These are phyloP conservation scores for Scaptomyza polygonia DNA, from an alignment of 2,888 invertebrate species.

Conservation along the genomic window DNA sequence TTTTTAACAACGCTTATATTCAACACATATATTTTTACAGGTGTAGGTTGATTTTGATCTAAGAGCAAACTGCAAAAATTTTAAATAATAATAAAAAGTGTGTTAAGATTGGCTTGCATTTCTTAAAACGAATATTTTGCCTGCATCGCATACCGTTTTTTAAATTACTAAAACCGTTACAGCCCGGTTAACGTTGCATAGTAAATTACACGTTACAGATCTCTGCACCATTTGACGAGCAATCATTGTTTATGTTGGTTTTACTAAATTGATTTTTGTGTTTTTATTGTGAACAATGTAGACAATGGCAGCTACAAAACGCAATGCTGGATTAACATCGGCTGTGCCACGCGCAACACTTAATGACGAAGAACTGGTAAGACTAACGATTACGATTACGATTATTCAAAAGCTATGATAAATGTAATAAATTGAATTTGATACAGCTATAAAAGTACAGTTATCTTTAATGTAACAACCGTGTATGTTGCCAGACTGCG, in stretches of 20 bases:
- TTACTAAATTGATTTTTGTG: not conserved
- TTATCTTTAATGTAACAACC: no score
- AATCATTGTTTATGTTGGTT: not conserved
- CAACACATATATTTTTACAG: no score
- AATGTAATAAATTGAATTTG: no score
- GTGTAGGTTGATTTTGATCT: no score
- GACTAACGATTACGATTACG: slow-evolving; percentile 83
- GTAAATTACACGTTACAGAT: slow-evolving; percentile 3
- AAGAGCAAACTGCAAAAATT: no score
- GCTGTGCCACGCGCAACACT: slow-evolving; percentile 98
- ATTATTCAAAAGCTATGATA: not conserved
- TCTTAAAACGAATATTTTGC: slow-evolving; percentile 23
- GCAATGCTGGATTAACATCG: slow-evolving; percentile 98
- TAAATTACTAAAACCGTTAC: slow-evolving; percentile 1
- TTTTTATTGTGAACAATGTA: slow-evolving; percentile 81
- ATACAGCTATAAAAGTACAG: no score
- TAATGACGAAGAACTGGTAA: slow-evolving; percentile 99
- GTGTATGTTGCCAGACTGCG: no score
- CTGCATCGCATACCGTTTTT: slow-evolving; percentile 22
- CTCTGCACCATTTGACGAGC: not conserved
- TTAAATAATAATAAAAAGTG: not conserved
- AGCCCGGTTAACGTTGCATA: not conserved
- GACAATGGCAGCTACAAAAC: slow-evolving; percentile 99
- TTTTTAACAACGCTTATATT: no score
- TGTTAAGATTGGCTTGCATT: slow-evolving; percentile 19